Base-by-base conservation (phyloP, 1,140 invertebrate genomes). In the Campoletis sonorensis region DNA sequence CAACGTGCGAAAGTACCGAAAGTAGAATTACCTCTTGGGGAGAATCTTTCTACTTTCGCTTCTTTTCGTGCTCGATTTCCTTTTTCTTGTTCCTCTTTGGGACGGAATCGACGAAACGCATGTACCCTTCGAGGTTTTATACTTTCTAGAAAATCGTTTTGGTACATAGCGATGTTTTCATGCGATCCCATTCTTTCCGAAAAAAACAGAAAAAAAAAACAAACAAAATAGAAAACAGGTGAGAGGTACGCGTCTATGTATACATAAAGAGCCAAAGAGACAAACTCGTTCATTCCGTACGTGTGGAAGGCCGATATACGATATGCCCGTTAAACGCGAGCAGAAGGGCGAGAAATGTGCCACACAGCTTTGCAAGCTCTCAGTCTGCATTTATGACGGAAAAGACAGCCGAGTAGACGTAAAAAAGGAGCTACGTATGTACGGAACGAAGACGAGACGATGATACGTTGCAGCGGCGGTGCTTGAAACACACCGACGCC, bases 1-100 rank as follows among this genome's bases (percentile, higher is more conserved):
- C 82, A 82, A 81, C 80, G 82, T 54, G 80, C 79, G 81, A 81
- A 82, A 70, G 67, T 33, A 75, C 72, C 23, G 49, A 75, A 75
- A 54, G 72, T 75, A 54, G 23, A 75, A 75, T 49, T 75, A 75
- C 49, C 27, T 33, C 40, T 15, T 30, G 72, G 26, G 21, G 26
- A 75, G 49, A 75, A 75, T 75, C 26, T 75, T 54, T 54, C 51
- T 49, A 16, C 49, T 75, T 13, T 26, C 37, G 5, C 40, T 70
- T 72, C 33, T 37, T 49, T 54, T 13, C 26, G 10, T 75, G 4
- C 68, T 37, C 18, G 18, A n/a, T 37, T 71, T 75, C 23, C 33
- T 26, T 54, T 75, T 75, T 54, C 23, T 54, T 49, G 8, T 72
- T 72, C 18, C 70, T 72, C 37, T 49, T 3, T 10, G 1, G 21